phyloP scores from a whole-genome alignment of 2,888 invertebrate genomes.

The Polydrusus cervinus region DNA sequence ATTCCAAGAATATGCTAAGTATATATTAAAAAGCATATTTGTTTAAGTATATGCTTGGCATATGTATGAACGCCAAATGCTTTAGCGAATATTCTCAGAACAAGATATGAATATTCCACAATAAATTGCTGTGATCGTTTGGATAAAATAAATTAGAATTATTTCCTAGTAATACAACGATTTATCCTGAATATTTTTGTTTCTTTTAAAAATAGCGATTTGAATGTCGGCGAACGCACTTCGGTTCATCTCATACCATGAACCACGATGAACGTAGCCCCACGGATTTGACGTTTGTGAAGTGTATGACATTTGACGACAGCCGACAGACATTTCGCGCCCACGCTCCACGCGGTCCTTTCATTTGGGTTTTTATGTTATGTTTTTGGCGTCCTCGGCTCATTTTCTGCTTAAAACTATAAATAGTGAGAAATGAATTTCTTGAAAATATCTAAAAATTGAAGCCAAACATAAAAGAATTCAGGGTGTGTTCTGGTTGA shows the following conservation, averaged over 20 bases:
- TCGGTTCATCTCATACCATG: too few species aligned
- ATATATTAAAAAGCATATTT: not conserved
- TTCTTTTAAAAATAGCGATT: not conserved
- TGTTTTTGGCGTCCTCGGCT: too few species aligned
- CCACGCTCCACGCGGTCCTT: too few species aligned
- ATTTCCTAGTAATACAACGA: not conserved
- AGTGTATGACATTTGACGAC: too few species aligned
- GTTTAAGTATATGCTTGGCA: not conserved
- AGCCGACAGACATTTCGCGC: too few species aligned
- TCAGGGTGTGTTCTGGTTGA: not conserved
- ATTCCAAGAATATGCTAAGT: slow-evolving; percentile 2
- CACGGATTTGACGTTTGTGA: too few species aligned
- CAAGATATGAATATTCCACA: slow-evolving; percentile 3
- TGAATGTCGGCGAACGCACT: not conserved
- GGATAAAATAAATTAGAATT: not conserved
- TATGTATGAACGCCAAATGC: not conserved
- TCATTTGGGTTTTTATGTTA: too few species aligned
- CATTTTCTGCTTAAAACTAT: too few species aligned
- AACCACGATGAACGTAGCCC: too few species aligned
- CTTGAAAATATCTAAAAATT: not conserved
- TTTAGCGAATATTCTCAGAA: not conserved
- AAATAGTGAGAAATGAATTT: not conserved
- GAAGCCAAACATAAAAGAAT: not conserved
- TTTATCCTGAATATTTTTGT: not conserved
- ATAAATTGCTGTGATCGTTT: not conserved